Evolutionary conservation across 2,888 invertebrate species (phyloP), one percentile per base, ranked within the genome.

Genomic region (Cheiracanthium punctorium): DNA sequence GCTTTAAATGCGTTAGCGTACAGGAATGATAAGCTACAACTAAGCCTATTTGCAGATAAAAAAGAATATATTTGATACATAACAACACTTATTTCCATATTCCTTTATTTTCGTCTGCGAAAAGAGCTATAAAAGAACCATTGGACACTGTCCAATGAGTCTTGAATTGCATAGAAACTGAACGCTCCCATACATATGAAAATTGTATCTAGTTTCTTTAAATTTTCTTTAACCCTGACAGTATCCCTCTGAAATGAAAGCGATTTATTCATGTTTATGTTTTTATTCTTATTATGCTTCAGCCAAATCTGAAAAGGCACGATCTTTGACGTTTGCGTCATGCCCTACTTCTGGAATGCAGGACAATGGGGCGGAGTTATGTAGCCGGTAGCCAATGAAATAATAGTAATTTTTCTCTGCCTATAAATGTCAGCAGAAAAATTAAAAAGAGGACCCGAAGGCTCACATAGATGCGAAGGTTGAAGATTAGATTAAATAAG

Each of bases 311-410:
- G 17, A 20, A 67, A 77, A 37, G 52, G 77, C 72, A 52, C 65
- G 58, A 73, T 77, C 43, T 77, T 41, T 24, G 43, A 32, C 30
- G 69, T 67, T 77, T 67, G 65, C 77, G 52, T 84, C 77, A 71
- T 84, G 82, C 20, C 77, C 82, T 67, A 84, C 37, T 84, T 84
- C 73, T 73, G 30, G 70, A 37, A 43, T 30, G 24, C 8, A 32
- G 76, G 65, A 58, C 43, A 17, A 43, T 2, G 7, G 24, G 58
- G 58, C 58, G 58, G 20, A 24, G 58, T 24, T 2, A 58, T 5
- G 5, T 5, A 24, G 24, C 24, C 12, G 17, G 20, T 12, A 24
- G 7, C 58, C 58, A 58, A 58, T 58, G 58, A 24, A n/a, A 58
- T 24, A 17, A 17, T 17, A 17, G 8, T 48, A 48, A 48, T n/a